phyloP scores from a whole-genome alignment of 2,888 invertebrate genomes.

The Spilosoma lubricipeda region DNA sequence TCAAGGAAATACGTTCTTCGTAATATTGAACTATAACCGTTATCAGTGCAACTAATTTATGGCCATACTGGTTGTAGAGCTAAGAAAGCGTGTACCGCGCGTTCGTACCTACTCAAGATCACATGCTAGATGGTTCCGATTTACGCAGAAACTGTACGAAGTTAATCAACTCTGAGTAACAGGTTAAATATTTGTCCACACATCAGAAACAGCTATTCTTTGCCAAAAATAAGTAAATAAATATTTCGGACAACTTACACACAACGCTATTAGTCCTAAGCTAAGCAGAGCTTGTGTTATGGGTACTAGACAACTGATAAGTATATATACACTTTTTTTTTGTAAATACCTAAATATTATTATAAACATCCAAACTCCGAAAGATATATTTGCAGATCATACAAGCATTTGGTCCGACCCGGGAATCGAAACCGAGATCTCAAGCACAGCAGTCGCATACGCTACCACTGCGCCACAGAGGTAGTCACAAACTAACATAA shows the following conservation, averaged over 20 bases:
- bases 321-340: too few species aligned
- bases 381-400: neutral
- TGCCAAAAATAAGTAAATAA: too few species aligned
- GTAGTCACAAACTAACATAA: neutral
- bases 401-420: too few species aligned
- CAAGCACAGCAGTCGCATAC: too few species aligned
- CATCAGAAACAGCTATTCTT: too few species aligned
- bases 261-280: too few species aligned
- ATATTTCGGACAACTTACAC: too few species aligned
- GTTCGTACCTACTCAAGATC: too few species aligned
- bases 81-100: neutral
- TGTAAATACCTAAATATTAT: neutral
- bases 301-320: too few species aligned
- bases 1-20: neutral
- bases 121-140: neutral
- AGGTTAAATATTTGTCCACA: conserved; percentile 13
- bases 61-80: neutral
- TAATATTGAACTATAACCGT: neutral
- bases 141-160: neutral
- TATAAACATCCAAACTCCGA: neutral
- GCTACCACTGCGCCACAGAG: too few species aligned
- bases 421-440: too few species aligned
- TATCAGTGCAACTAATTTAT: neutral
- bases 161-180: conserved; percentile 18
- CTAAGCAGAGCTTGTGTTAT: too few species aligned